Evolutionary conservation across 2,113 vertebrate species (phyloP), one percentile per base, ranked within the genome.

Genomic region (Arenaria interpres): DNA sequence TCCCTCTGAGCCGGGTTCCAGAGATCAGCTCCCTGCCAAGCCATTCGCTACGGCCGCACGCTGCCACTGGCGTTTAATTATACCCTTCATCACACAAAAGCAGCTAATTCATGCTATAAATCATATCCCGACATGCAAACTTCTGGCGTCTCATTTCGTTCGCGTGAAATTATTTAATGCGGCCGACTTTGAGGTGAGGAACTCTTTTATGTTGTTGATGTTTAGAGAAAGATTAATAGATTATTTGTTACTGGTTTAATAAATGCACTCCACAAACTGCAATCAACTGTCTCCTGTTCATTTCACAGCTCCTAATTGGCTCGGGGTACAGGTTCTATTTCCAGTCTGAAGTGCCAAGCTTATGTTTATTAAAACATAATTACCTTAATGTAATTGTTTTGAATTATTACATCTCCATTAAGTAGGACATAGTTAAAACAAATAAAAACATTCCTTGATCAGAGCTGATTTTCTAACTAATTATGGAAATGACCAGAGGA

Each of bases 301-400:
- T 87, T 91, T 96, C 50, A 79, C 57, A 64, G 75, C 75, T 67
- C 82, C 91, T 98, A 95, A 97, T 78, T 96, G 95, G 93, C 10
- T 39, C 21, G 43, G 83, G 64, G 87, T 41, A 91, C 60, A 84
- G 71, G 77, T 78, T 93, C 89, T 68, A 54, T 41, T 93, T 96
- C 88, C 46, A 81, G 63, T 92, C 67, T 53, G 82, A 95, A 80
- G 75, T 12, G n/a, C 84, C 93, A 63, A 91, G 90, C 35, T 46
- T 95, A 64, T 90, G 62, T 87, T 97, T 96, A 94, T 95, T 97
- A 92, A 95, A 92, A 82, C 50, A 66, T 90, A 96, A 97, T 96
- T 96, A 95, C 77, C 69, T 84, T 94, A 94, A 89, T 94, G 83
- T 77, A 94, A 92, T 97, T 94, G 72, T 93, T 94, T 82, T 66